Evolutionary conservation across 2,888 invertebrate genomes (phyloP), one percentile per base, ranked within the genome.

Genomic region (Uloborus plumipes): DNA sequence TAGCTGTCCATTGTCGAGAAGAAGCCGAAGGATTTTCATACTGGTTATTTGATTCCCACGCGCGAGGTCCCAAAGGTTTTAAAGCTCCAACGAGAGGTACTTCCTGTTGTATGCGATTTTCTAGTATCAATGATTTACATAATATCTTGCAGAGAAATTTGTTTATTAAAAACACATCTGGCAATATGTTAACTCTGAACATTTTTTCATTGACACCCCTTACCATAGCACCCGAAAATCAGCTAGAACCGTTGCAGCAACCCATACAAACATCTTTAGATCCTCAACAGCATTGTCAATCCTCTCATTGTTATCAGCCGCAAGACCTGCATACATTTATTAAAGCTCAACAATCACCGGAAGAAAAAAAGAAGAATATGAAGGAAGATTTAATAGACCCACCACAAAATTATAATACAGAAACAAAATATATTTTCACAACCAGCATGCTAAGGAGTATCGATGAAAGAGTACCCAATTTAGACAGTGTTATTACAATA

Each of bases 51-150:
- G n/a, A 50, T 15, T 50, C 51, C 51, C 51, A 50, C 51, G 11
- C 51, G 15, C 51, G 51, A 50, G 51, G 51, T 50, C 51, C 51
- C 51, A 50, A 50, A 50, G 51, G 51, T 50, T 50, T 50, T 15
- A 50, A 50, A 15, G 51, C 51, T 50, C 51, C 51, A n/a, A n/a
- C n/a, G 51, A 50, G 51, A 50, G 51, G 51, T 50, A 50, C 51
- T 50, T 50, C 51, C 11, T 50, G 51, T 50, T 50, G 51, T 50
- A 50, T 50, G 15, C 51, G 51, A 50, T 50, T 15, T 50, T 13
- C 15, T 50, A 50, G 51, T 15, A 50, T 50, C 51, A 11, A 50
- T 50, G 51, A 50, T 50, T 50, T 50, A 15, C 51, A 50, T 50
- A 50, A 50, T 50, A 50, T 50, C 51, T 11, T 50, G 51, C 51